Evolutionary conservation across 2,888 invertebrate species (phyloP).

Genomic region (Nemapogon koenigi): DNA sequence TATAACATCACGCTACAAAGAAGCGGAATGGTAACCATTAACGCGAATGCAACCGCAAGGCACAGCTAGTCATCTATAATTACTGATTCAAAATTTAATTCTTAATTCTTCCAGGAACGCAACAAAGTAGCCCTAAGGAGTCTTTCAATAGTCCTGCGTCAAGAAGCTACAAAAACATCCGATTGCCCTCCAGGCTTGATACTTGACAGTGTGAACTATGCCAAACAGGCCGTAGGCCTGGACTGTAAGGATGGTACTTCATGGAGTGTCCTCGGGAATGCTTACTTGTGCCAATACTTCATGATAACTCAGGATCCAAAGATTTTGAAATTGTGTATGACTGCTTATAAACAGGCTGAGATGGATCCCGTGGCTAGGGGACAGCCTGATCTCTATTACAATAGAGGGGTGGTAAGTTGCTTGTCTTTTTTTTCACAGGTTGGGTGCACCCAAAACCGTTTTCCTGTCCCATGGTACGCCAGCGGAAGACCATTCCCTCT

Average conservation of each 20-base stretch:
- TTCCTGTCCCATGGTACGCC: too few species aligned
- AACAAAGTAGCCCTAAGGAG: constrained; percentile 80
- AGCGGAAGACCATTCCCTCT: too few species aligned
- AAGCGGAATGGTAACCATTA: too few species aligned
- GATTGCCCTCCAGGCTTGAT: constrained; percentile 69
- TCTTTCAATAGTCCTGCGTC: constrained; percentile 81
- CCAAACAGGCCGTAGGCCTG: constrained; percentile 81
- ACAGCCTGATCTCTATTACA: constrained; percentile 83
- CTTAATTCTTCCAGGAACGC: constrained; percentile 69
- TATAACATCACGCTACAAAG: too few species aligned
- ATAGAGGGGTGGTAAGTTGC: constrained; percentile 79
- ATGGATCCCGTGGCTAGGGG: constrained; percentile 71
- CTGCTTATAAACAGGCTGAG: constrained; percentile 83
- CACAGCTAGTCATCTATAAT: too few species aligned
- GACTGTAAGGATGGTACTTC: constrained; percentile 82
- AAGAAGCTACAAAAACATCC: constrained; percentile 59
- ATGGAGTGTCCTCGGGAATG: constrained; percentile 86
- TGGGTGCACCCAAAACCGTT: background rate
- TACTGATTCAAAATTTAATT: too few species aligned
- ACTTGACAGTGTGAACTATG: constrained; percentile 75
- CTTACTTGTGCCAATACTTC: constrained; percentile 83
- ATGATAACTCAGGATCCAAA: constrained; percentile 74
- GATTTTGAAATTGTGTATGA: constrained; percentile 74
- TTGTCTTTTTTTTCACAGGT: background rate
- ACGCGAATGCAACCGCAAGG: too few species aligned